A percentile compares a stretch with the other conserved stretches of the same genome.
These are phyloP conservation scores for Tinamus guttatus DNA, from an alignment of 2,113 vertebrate species.

Conservation along the genomic window DNA sequence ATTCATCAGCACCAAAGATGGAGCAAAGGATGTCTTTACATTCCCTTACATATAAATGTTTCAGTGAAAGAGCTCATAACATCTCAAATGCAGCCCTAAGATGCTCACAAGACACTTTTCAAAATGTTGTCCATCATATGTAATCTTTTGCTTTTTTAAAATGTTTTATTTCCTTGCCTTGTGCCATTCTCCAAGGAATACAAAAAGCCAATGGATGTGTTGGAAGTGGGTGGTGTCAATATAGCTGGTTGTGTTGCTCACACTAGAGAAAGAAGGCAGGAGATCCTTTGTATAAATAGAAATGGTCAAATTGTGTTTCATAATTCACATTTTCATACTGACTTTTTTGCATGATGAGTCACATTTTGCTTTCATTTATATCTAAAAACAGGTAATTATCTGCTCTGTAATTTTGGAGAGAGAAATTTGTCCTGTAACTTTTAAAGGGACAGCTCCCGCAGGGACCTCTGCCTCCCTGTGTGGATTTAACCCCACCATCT, in stretches of 20 bases:
- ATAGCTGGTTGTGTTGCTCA: not conserved
- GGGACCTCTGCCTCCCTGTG: not conserved
- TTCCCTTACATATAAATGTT: not conserved
- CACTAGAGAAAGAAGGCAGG: not conserved
- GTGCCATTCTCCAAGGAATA: not conserved
- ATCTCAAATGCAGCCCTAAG: not conserved
- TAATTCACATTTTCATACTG: not conserved
- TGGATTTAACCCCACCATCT: not conserved
- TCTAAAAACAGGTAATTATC: not conserved
- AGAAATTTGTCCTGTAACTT: not conserved
- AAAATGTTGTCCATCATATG: not conserved
- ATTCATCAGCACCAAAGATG: not conserved
- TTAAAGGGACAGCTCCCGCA: not conserved
- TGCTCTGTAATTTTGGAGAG: not conserved
- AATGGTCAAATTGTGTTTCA: not conserved
- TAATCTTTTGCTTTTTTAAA: not conserved
- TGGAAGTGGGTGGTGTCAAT: not conserved
- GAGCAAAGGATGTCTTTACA: not conserved
- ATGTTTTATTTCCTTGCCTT: not conserved
- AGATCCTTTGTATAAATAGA: not conserved
- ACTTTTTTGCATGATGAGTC: not conserved
- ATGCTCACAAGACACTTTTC: not conserved
- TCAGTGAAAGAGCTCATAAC: not conserved
- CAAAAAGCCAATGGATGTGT: not conserved
- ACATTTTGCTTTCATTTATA: not conserved